Percentiles rank a stretch among this genome's conserved stretches.
These are phyloP conservation scores for Papilio polytes DNA, from an alignment of 1,140 invertebrate genomes.

Conservation along the genomic window DNA sequence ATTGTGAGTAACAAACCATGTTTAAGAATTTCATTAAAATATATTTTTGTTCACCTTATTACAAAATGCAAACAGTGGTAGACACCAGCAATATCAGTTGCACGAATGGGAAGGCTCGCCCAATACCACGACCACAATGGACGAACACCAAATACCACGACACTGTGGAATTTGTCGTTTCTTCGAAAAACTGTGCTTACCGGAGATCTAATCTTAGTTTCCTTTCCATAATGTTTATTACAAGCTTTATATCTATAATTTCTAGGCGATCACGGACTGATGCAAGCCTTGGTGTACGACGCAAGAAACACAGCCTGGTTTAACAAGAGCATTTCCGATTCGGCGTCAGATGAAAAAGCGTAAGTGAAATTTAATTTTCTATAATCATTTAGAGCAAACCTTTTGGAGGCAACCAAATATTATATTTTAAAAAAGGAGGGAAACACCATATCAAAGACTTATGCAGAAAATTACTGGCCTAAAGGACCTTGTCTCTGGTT, in stretches of 20 bases:
- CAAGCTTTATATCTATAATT: slow-evolving; percentile 8
- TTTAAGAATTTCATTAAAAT: too few species aligned
- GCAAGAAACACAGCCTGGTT: slow-evolving; percentile 94
- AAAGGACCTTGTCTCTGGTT: background rate
- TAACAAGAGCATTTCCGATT: slow-evolving; percentile 88
- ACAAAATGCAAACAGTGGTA: too few species aligned
- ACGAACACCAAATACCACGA: too few species aligned
- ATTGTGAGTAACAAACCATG: slow-evolving; percentile 64
- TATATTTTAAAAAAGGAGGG: too few species aligned
- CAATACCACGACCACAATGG: too few species aligned
- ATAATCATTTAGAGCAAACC: background rate
- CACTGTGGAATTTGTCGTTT: too few species aligned
- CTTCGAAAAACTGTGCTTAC: too few species aligned
- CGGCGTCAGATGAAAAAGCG: slow-evolving; percentile 87
- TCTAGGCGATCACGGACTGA: slow-evolving; percentile 92
- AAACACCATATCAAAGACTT: background rate
- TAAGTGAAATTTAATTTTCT: slow-evolving; percentile 57
- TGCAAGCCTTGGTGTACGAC: slow-evolving; percentile 93
- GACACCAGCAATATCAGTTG: too few species aligned
- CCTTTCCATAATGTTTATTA: too few species aligned
- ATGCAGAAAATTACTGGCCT: background rate
- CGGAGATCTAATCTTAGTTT: too few species aligned
- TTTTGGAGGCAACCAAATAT: too few species aligned
- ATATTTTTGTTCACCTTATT: background rate
- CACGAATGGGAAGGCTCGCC: too few species aligned